A percentile compares a stretch with the other conserved stretches of the same genome.
phyloP scores from a whole-genome alignment of 2,113 vertebrate genomes.

The Tachysurus fulvidraco region DNA sequence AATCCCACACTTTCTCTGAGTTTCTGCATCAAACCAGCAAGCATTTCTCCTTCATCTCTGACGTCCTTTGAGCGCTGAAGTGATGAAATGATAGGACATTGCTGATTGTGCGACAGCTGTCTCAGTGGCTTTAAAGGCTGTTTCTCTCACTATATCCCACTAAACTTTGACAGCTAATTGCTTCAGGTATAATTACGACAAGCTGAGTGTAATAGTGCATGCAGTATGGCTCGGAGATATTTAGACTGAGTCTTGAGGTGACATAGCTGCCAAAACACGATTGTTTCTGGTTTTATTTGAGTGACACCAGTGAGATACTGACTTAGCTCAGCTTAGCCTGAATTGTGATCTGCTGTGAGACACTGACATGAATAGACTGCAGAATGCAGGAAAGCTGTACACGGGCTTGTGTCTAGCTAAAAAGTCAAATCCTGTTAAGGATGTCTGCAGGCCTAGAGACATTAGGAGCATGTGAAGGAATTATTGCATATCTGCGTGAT shows the following conservation, averaged over 20 bases:
- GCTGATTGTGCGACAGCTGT: constrained; percentile 27
- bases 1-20: not conserved
- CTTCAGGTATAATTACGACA: constrained; percentile 76
- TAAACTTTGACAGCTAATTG: constrained; percentile 69
- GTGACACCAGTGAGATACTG: constrained; percentile 5
- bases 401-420: constrained; percentile 48
- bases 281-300: constrained; percentile 15
- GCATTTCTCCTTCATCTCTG: not conserved
- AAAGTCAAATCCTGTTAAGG: constrained; percentile 51
- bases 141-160: constrained; percentile 62
- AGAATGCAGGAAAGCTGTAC: constrained; percentile 3
- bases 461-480: constrained; percentile 52
- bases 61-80: not conserved
- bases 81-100: constrained; percentile 14
- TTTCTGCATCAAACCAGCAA: not conserved
- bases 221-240: constrained; percentile 61
- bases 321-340: constrained; percentile 18
- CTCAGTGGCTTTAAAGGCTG: constrained; percentile 49
- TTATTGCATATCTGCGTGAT: constrained; percentile 23
- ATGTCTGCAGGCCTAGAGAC: constrained; percentile 40
- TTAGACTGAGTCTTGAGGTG: constrained; percentile 13
- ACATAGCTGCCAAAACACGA: constrained; percentile 13
- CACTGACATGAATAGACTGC: constrained; percentile 3
- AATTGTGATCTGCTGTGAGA: constrained; percentile 28
- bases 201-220: constrained; percentile 70